Conservation (phyloP, 2,797 vertebrate genomes). For the Pseudochirops corinnae region DNA sequence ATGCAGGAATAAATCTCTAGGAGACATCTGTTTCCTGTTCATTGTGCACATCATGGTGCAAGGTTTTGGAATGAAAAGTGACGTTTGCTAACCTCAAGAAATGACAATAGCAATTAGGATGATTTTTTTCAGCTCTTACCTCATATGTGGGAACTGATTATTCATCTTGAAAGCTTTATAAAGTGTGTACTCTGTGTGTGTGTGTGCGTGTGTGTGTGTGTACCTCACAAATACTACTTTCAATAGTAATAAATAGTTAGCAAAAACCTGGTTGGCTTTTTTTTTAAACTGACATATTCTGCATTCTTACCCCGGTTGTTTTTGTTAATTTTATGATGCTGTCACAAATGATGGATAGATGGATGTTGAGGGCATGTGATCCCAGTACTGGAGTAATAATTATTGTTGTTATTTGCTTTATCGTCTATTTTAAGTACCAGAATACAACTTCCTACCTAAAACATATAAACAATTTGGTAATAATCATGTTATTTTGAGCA, state of each 20-base stretch:
- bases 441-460: not conserved
- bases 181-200: not conserved
- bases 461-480: not conserved
- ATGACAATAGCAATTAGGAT: conserved; percentile 52
- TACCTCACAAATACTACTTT: conserved; percentile 1
- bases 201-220: not conserved
- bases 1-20: conserved; percentile 58
- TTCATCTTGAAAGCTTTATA: conserved; percentile 30
- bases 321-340: conserved; percentile 15
- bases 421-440: not conserved
- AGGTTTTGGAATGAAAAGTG: conserved; percentile 60
- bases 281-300: not conserved
- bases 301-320: not conserved
- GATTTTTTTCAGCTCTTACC: conserved; percentile 21
- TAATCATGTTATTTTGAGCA: not conserved
- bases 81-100: conserved; percentile 51
- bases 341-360: not conserved
- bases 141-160: conserved; percentile 30
- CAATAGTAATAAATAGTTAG: conserved; percentile 38
- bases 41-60: conserved; percentile 49
- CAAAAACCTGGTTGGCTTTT: conserved; percentile 2
- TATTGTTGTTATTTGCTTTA: not conserved
- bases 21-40: conserved; percentile 62
- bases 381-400: not conserved
- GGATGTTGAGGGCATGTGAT: not conserved